phyloP scores from a whole-genome alignment of 2,797 vertebrate genomes.

The Peromyscus nudipes region DNA sequence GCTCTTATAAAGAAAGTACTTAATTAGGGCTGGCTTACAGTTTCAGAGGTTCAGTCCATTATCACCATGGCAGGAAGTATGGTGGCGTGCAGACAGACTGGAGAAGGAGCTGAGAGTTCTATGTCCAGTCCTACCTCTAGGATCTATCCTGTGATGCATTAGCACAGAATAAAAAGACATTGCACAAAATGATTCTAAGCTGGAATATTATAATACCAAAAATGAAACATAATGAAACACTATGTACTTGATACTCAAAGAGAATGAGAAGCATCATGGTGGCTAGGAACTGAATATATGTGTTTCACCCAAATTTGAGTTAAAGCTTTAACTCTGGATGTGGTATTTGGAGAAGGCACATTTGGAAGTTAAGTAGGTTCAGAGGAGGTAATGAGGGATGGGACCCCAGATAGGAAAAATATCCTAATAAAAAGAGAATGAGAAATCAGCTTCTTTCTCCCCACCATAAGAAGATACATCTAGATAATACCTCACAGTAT shows the following conservation, averaged over 20 bases:
- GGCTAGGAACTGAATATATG: not conserved
- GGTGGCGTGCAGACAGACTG: not conserved
- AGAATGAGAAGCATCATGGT: not conserved
- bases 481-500: not conserved
- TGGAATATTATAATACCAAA: not conserved
- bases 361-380: slow-evolving; percentile 9
- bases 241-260: not conserved
- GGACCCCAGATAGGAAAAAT: not conserved
- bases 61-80: not conserved
- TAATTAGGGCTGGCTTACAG: not conserved
- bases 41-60: not conserved
- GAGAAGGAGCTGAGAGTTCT: not conserved
- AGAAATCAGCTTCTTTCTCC: not conserved
- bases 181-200: not conserved
- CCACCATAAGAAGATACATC: not conserved
- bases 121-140: not conserved
- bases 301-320: not conserved
- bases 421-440: not conserved
- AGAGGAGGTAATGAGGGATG: not conserved
- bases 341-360: not conserved
- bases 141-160: not conserved
- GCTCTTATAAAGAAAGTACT: too few relatives aligned
- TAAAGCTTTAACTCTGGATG: not conserved
- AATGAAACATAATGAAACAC: not conserved
- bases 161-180: not conserved